Percentiles rank a stretch among this genome's conserved stretches.
These are phyloP conservation scores for Leptinotarsa texana DNA, from an alignment of 1,140 invertebrate species.

Conservation along the genomic window DNA sequence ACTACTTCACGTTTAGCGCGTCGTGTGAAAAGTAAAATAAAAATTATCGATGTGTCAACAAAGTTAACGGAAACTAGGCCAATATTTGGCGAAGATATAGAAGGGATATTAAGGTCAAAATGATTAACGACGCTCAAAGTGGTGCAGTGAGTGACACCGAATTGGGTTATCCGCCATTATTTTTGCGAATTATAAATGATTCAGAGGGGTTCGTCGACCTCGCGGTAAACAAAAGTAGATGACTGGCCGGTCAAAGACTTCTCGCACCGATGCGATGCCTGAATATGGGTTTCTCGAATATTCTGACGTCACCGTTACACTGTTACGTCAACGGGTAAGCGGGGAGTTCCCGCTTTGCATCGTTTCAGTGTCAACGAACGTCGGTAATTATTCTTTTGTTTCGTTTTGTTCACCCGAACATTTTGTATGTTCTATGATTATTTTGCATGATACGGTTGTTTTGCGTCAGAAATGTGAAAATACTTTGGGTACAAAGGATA, in stretches of 20 bases:
- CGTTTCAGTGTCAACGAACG: slow-evolving; percentile 38
- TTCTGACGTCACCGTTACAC: slow-evolving; percentile 48
- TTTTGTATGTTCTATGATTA: not conserved
- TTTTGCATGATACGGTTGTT: not conserved
- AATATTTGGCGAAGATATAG: slow-evolving; percentile 1
- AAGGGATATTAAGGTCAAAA: slow-evolving; percentile 34
- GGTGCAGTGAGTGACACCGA: slow-evolving; percentile 28
- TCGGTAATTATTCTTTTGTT: slow-evolving; percentile 23
- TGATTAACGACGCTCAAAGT: slow-evolving; percentile 27
- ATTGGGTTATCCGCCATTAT: slow-evolving; percentile 29
- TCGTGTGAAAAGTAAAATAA: slow-evolving; percentile 17
- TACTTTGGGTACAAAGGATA: too few relatives aligned
- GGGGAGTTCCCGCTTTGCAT: slow-evolving; percentile 28
- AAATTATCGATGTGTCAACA: slow-evolving; percentile 14
- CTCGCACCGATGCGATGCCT: slow-evolving; percentile 34
- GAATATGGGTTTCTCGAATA: slow-evolving; percentile 50
- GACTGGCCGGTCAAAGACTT: slow-evolving; percentile 48
- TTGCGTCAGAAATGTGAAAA: too few relatives aligned
- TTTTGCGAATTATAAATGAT: slow-evolving; percentile 35
- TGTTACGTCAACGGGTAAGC: slow-evolving; percentile 45
- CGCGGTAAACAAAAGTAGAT: slow-evolving; percentile 18
- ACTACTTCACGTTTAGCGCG: slow-evolving; percentile 12
- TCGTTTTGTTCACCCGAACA: not conserved
- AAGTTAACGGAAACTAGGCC: slow-evolving; percentile 6
- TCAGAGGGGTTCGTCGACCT: slow-evolving; percentile 15